Base-by-base conservation (phyloP, 1,140 invertebrate genomes). In the Ceratosolen fusciceps region DNA sequence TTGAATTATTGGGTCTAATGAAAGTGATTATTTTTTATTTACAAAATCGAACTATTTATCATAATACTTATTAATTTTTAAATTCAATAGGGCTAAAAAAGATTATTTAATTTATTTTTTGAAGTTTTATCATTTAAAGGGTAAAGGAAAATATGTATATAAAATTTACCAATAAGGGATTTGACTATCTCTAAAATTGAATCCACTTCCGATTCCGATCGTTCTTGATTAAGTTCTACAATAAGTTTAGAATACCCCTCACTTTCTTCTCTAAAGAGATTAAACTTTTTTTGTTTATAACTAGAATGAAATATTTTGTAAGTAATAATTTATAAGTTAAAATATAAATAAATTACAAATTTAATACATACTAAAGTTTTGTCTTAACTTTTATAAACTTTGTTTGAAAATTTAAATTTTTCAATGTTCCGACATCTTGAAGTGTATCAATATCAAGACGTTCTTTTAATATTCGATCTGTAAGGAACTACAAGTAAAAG, bases 251-350 rank as follows among this genome's bases (percentile, higher is more conserved):
- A 96, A 91, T 98, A 99, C 7, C 99, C 99, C 93, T 99, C 99
- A 91, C 95, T 98, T 91, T 99, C 99, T 92, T 99, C 99, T 71
- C 98, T 93, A 86, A 99, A 96, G 79, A 99, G 92, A 92, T 99
- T 99, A 89, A 99, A 99, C 86, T 99, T 99, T 83, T 98, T 94
- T 89, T 99, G 99, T 89, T 99, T 99, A 88, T 99, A 99, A 90
- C 98, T 99, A 90, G 81, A 94, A 94, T 83, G 74, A 85, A 77
- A 81, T 78, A 79, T 67, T n/a, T 71, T 75, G 12, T 74, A 43
- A 58, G 26, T 31, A 24, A 73, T 19, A 58, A 73, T 34, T 26
- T 49, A 29, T 24, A 65, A 37, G 37, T 14, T 73, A 12, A 80
- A 47, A 74, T 75, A 81, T 72, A 77, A 78, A 80, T 12, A 47